Conservation (phyloP, 2,888 invertebrate genomes). For the Penaeus monodon region DNA sequence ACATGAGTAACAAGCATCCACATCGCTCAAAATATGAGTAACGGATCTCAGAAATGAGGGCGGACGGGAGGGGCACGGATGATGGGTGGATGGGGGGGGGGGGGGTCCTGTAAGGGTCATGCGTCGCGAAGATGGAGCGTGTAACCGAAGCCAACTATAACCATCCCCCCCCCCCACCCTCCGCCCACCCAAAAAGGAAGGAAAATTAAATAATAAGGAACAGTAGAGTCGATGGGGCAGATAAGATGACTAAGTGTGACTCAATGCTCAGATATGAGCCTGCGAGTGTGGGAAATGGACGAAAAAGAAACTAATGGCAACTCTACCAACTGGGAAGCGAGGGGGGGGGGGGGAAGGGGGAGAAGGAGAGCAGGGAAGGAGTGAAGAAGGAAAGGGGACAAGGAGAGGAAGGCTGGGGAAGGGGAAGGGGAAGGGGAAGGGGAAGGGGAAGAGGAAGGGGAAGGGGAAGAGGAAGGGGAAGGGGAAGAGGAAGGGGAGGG, state of each 20-base stretch:
- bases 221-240: too few relatives aligned
- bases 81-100: not conserved
- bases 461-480: not conserved
- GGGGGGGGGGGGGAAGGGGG: not conserved
- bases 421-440: not conserved
- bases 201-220: too few relatives aligned
- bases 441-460: not conserved
- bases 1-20: too few relatives aligned
- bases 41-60: too few relatives aligned
- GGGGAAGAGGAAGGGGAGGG: not conserved
- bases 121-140: too few relatives aligned
- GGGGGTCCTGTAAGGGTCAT: not conserved
- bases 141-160: not conserved
- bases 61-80: not conserved
- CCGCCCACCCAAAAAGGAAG: too few relatives aligned
- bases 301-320: too few relatives aligned
- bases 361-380: not conserved
- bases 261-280: too few relatives aligned
- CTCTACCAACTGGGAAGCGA: too few relatives aligned
- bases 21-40: too few relatives aligned
- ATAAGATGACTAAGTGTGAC: too few relatives aligned
- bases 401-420: not conserved
- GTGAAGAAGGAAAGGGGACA: not conserved
- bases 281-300: not conserved
- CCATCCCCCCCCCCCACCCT: too few relatives aligned